Evolutionary conservation across 2,888 invertebrate genomes (phyloP), one percentile per base, ranked within the genome.

Genomic region (Megastigmus dorsalis): DNA sequence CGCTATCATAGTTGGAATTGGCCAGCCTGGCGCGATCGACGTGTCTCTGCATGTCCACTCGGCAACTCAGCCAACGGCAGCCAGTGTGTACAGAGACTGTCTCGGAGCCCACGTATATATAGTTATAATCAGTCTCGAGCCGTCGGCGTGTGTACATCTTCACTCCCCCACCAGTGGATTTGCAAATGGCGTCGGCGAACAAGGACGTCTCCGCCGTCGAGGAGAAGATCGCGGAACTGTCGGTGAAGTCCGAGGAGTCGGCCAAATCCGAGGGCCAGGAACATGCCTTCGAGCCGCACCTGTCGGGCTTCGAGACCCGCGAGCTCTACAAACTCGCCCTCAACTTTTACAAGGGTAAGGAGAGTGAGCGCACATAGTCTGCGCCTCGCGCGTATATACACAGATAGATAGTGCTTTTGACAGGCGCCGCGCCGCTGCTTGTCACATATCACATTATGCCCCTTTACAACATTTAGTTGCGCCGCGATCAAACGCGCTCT

Each of bases 301-400:
- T 91, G 13, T 89, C 86, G 50, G 87, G 86, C 30, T 88, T 88
- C 52, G 86, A 87, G 43, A 84, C 82, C 1, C 83, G 92, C 83
- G 96, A 97, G 83, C 92, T 98, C 62, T 98, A 97, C 89, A 95
- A 94, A 89, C 91, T 97, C 82, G 96, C 96, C 33, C 89, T 97
- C 75, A 92, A 92, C 84, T 98, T 97, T 90, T 98, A 97, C 86
- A 97, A 97, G 94, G 98, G 98, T 97, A 91, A 45, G n/a, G n/a
- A 26, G 7, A 26, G 26, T 26, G 7, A 15, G n/a, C n/a, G n/a
- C n/a, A n/a, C n/a, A n/a, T n/a, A n/a, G n/a, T n/a, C n/a, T n/a
- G n/a, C 38, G 30, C n/a, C 41, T 3, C 3, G 4, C 6, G 38
- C 20, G 30, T 45, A 18, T 28, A 45, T 6, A 5, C 13, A n/a